These are phyloP conservation scores for Xenopus tropicalis DNA, from an alignment of 2,113 vertebrate species.

Conservation along the genomic window DNA sequence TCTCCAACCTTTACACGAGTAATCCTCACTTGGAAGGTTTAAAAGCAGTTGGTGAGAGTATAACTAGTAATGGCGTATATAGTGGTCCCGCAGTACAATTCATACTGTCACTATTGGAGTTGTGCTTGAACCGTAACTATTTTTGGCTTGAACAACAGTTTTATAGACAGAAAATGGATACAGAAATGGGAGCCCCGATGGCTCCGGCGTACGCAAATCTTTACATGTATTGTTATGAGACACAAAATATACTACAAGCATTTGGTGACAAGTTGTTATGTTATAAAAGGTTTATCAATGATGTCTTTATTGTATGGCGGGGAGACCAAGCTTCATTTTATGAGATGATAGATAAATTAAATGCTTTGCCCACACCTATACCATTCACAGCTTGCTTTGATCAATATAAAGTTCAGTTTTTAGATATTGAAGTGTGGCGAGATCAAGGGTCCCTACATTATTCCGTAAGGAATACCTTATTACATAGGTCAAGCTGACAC, in stretches of 20 bases:
- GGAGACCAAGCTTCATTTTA: no score
- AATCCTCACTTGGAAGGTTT: background rate
- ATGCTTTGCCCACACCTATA: no score
- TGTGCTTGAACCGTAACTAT: background rate
- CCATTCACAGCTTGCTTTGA: no score
- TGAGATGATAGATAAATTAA: no score
- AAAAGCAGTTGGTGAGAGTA: background rate
- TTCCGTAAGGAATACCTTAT: no score
- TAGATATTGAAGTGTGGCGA: no score
- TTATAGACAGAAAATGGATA: background rate
- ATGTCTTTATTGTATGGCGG: no score
- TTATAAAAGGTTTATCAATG: no score
- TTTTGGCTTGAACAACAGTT: background rate
- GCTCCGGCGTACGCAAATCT: background rate
- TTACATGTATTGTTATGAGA: background rate
- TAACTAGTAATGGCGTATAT: background rate
- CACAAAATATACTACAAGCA: background rate
- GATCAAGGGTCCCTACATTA: no score
- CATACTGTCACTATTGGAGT: background rate
- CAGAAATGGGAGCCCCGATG: background rate
- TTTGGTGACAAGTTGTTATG: background rate
- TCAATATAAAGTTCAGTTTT: no score
- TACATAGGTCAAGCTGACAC: no score
- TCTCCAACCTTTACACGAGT: background rate
- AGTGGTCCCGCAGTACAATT: background rate